These are phyloP conservation scores for Bemisia tabaci DNA, from an alignment of 1,140 invertebrate species.

Conservation along the genomic window DNA sequence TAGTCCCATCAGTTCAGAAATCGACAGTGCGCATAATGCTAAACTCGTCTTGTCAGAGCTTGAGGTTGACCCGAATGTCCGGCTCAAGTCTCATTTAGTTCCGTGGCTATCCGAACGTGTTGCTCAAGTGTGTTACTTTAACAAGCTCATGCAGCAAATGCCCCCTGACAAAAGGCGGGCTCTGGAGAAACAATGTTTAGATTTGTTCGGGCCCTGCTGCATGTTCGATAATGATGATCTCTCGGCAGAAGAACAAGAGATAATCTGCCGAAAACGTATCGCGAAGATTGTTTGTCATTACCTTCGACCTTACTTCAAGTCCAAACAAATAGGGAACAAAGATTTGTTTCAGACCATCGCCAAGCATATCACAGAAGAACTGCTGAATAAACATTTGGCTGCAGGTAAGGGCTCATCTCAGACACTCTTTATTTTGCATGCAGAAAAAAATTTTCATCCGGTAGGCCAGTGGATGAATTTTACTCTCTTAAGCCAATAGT, in stretches of 20 bases:
- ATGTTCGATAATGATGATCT: conserved; percentile 14
- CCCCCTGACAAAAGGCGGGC: conserved; percentile 4
- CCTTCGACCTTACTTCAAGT: conserved; percentile 15
- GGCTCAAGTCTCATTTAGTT: not conserved
- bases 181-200: conserved; percentile 10
- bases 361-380: conserved; percentile 16
- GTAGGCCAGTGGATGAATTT: not conserved
- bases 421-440: conserved; percentile 1
- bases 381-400: conserved; percentile 11
- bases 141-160: conserved; percentile 5
- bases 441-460: not conserved
- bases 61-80: not conserved
- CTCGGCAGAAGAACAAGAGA: conserved; percentile 13
- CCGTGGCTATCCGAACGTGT: conserved; percentile 5
- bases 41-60: not conserved
- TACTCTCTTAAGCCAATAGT: not conserved
- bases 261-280: conserved; percentile 15
- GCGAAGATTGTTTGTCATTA: conserved; percentile 16
- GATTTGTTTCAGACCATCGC: conserved; percentile 19
- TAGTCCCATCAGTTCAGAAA: not conserved
- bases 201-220: conserved; percentile 12
- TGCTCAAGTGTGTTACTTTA: conserved; percentile 11
- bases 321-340: conserved; percentile 13
- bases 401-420: conserved; percentile 16
- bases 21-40: not conserved